phyloP scores from a whole-genome alignment of 1,140 invertebrate genomes.

The Drosophila micromelanica region DNA sequence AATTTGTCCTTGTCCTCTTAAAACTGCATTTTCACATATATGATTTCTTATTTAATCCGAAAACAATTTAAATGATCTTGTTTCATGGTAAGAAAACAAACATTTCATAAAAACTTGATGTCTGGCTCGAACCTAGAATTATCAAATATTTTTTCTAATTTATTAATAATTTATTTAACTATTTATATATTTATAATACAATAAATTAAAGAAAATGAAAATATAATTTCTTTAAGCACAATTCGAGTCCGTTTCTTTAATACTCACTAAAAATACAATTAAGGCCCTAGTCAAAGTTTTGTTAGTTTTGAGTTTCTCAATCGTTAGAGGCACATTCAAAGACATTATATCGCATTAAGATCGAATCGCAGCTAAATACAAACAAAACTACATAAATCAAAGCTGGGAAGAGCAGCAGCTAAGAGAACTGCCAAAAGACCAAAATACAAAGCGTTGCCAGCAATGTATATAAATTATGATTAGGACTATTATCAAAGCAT shows the following conservation, averaged over 20 bases:
- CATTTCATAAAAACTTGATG: too few relatives aligned
- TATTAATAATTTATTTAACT: too few relatives aligned
- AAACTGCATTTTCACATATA: too few relatives aligned
- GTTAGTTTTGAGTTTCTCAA: neutral
- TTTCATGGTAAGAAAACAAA: too few relatives aligned
- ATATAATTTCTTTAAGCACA: too few relatives aligned
- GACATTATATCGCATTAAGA: constrained; percentile 45
- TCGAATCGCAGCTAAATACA: constrained; percentile 36
- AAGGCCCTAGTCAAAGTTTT: constrained; percentile 7
- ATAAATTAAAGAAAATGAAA: too few relatives aligned
- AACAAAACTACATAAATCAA: constrained; percentile 60
- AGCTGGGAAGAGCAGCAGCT: constrained; percentile 6
- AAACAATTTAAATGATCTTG: too few relatives aligned
- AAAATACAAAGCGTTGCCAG: constrained; percentile 42
- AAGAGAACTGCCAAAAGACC: constrained; percentile 10
- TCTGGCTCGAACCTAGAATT: too few relatives aligned
- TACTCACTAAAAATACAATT: constrained; percentile 26
- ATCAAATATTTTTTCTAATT: too few relatives aligned
- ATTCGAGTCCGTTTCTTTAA: neutral
- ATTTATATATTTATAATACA: too few relatives aligned
- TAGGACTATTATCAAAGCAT: constrained; percentile 67
- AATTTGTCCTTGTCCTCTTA: too few relatives aligned
- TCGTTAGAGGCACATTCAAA: constrained; percentile 11
- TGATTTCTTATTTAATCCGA: too few relatives aligned
- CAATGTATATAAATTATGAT: constrained; percentile 75